Evolutionary conservation across 2,797 vertebrate genomes (phyloP).

Genomic region (Botia almorhae): DNA sequence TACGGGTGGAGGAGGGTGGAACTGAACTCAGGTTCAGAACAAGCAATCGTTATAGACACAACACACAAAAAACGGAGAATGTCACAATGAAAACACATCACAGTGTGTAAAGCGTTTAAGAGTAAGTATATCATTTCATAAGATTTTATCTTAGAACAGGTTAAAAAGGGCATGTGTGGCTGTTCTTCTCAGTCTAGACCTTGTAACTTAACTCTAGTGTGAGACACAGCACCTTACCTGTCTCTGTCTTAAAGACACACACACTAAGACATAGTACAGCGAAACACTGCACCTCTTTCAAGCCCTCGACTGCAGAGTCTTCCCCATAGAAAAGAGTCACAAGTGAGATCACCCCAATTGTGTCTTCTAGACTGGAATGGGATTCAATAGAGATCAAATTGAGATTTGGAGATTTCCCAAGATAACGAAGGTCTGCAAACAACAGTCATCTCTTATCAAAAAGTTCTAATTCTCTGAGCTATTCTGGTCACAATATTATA

Average conservation of each 20-base stretch:
- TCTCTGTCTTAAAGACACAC: slow-evolving; percentile 10
- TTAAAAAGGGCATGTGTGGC: not conserved
- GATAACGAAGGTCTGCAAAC: not conserved
- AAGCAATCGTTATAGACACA: not conserved
- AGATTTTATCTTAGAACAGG: not conserved
- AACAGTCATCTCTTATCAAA: not conserved
- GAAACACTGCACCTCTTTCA: slow-evolving; percentile 10
- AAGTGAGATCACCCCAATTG: not conserved
- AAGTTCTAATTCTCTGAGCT: not conserved
- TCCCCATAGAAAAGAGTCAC: not conserved
- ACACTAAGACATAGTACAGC: not conserved
- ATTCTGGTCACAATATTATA: not conserved
- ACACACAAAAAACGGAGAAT: not conserved
- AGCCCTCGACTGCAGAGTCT: not conserved
- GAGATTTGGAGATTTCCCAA: not conserved
- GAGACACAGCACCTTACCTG: slow-evolving; percentile 18
- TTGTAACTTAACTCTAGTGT: slow-evolving; percentile 58
- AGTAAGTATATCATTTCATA: not conserved
- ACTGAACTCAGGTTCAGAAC: not conserved
- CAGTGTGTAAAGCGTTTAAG: not conserved
- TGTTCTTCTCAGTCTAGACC: slow-evolving; percentile 37
- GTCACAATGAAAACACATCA: not conserved
- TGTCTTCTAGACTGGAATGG: not conserved
- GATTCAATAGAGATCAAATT: not conserved
- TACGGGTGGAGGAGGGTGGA: not conserved